Evolutionary conservation across 2,797 vertebrate genomes (phyloP).

Genomic region (Pseudochirops cupreus): DNA sequence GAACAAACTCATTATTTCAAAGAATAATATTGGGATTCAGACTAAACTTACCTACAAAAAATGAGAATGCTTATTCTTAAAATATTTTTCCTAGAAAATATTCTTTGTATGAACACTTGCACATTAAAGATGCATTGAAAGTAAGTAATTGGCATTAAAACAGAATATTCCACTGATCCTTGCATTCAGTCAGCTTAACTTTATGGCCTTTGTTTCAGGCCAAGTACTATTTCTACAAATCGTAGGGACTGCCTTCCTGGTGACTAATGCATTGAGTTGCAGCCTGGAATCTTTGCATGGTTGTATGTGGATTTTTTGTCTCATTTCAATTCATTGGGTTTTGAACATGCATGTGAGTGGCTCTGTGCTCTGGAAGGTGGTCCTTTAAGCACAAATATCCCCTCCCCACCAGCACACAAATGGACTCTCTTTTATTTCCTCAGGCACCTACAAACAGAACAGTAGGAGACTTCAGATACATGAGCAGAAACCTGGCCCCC

Average conservation of each 20-base stretch:
- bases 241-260: neutral
- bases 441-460: slow-evolving; percentile 66
- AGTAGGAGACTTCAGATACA: slow-evolving; percentile 65
- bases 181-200: neutral
- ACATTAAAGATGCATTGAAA: neutral
- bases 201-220: neutral
- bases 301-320: slow-evolving; percentile 21
- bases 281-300: slow-evolving; percentile 53
- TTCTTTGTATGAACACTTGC: neutral
- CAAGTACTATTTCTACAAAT: slow-evolving; percentile 25
- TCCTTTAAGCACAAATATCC: slow-evolving; percentile 2
- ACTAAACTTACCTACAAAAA: neutral
- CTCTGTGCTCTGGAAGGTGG: slow-evolving; percentile 25
- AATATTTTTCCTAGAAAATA: neutral
- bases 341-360: neutral
- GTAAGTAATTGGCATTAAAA: slow-evolving; percentile 36
- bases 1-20: neutral
- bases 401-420: slow-evolving; percentile 4
- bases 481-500: slow-evolving; percentile 62
- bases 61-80: neutral
- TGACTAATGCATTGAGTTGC: neutral
- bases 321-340: slow-evolving; percentile 16
- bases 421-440: slow-evolving; percentile 61
- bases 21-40: neutral
- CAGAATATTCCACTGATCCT: neutral